Evolutionary conservation across 2,888 invertebrate species (phyloP).

Genomic region (Trichopria drosophilae): DNA sequence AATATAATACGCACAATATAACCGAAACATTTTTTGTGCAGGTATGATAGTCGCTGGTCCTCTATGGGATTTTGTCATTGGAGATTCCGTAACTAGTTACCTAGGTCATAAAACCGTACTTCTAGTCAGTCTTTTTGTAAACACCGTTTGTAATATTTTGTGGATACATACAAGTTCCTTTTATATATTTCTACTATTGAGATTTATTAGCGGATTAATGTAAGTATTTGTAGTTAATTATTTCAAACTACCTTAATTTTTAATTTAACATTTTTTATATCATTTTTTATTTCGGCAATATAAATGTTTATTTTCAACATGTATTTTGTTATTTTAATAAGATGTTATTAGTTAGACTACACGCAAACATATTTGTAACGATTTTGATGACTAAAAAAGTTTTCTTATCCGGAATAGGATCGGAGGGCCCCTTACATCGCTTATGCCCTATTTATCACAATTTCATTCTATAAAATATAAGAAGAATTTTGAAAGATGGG

Average conservation of each 20-base stretch:
- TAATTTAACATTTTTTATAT: neutral
- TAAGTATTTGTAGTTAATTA: constrained; percentile 58
- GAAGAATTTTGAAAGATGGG: constrained; percentile 66
- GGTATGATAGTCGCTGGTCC: constrained; percentile 78
- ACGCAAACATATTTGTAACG: neutral
- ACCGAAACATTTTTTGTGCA: too few species aligned
- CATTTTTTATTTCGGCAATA: neutral
- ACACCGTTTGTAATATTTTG: constrained; percentile 67
- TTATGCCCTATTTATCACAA: constrained; percentile 74
- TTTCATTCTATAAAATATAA: constrained; percentile 70
- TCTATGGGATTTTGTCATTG: constrained; percentile 75
- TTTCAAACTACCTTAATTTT: neutral
- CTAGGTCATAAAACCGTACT: constrained; percentile 71
- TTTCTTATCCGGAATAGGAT: too few species aligned
- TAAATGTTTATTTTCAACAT: constrained; percentile 26
- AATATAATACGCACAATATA: too few species aligned
- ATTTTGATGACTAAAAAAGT: neutral
- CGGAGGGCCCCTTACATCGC: constrained; percentile 74
- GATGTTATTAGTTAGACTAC: too few species aligned
- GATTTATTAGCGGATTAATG: constrained; percentile 75
- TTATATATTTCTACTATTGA: constrained; percentile 69
- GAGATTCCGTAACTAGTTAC: constrained; percentile 72
- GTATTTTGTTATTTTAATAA: too few species aligned
- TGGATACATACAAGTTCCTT: constrained; percentile 70
- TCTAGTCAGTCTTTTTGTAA: constrained; percentile 67